These are phyloP conservation scores for Saguinus imperator DNA, from an alignment of 2,113 vertebrate genomes.

Conservation along the genomic window DNA sequence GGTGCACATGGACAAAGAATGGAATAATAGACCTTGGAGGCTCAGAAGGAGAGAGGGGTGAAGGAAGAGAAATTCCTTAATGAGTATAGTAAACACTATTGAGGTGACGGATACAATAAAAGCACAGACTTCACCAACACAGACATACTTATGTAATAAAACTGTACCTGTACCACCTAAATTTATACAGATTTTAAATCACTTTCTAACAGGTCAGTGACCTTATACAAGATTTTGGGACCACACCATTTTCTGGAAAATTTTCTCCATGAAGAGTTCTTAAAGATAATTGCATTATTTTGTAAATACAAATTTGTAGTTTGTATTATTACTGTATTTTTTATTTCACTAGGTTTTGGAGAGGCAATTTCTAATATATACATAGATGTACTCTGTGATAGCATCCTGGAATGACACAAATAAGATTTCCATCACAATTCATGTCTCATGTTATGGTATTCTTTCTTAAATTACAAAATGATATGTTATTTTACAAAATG, in stretches of 20 bases:
- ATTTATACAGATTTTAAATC: background rate
- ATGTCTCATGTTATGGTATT: background rate
- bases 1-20: too few species aligned
- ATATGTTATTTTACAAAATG: background rate
- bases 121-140: too few species aligned
- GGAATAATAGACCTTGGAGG: too few species aligned
- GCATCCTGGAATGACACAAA: background rate
- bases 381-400: background rate
- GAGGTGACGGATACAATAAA: too few species aligned
- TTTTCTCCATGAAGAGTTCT: background rate
- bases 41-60: too few species aligned
- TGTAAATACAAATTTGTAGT: background rate
- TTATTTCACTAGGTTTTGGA: background rate
- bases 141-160: too few species aligned
- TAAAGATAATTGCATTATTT: background rate
- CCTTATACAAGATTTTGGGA: background rate
- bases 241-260: background rate
- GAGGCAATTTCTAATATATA: background rate
- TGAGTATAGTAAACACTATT: too few species aligned
- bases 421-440: background rate
- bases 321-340: background rate
- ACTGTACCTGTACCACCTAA: too few species aligned
- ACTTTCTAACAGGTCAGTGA: background rate
- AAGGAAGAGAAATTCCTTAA: too few species aligned
- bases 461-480: conserved; percentile 13